Evolutionary conservation across 2,888 invertebrate species (phyloP).

Genomic region (Aplocera efformata): DNA sequence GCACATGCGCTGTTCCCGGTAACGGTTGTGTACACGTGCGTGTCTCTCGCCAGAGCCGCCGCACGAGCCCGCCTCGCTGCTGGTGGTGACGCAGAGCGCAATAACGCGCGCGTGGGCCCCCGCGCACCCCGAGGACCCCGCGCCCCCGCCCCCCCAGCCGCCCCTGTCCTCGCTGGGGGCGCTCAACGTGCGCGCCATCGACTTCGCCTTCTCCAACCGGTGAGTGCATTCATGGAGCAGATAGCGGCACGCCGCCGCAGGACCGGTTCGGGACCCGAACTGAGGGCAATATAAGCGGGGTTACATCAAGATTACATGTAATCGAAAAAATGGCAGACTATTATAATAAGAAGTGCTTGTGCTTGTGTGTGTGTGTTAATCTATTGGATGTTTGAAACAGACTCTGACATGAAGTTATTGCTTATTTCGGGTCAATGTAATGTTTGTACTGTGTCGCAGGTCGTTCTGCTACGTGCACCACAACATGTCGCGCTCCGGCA

Average conservation of each 20-base stretch:
- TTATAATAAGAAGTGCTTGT: too few relatives aligned
- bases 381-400: too few relatives aligned
- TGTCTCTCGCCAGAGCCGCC: slow-evolving; percentile 78
- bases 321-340: too few relatives aligned
- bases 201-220: slow-evolving; percentile 63
- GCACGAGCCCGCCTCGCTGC: slow-evolving; percentile 82
- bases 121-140: slow-evolving; percentile 5
- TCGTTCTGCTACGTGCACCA: slow-evolving; percentile 87
- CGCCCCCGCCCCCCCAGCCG: slow-evolving; percentile 15
- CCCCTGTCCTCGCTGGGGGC: slow-evolving; percentile 45
- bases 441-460: slow-evolving; percentile 52
- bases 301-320: too few relatives aligned
- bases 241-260: too few relatives aligned
- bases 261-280: too few relatives aligned
- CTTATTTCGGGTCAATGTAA: too few relatives aligned
- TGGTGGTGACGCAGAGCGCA: slow-evolving; percentile 84
- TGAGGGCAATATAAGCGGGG: too few relatives aligned
- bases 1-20: too few relatives aligned
- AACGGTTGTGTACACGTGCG: background rate
- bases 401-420: too few relatives aligned
- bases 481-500: slow-evolving; percentile 72
- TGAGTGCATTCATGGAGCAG: slow-evolving; percentile 23
- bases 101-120: slow-evolving; percentile 79
- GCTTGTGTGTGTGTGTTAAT: too few relatives aligned
- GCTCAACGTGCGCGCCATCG: slow-evolving; percentile 64